These are phyloP conservation scores for Leptinotarsa undecemlineata DNA, from an alignment of 1,140 invertebrate genomes.

Conservation along the genomic window DNA sequence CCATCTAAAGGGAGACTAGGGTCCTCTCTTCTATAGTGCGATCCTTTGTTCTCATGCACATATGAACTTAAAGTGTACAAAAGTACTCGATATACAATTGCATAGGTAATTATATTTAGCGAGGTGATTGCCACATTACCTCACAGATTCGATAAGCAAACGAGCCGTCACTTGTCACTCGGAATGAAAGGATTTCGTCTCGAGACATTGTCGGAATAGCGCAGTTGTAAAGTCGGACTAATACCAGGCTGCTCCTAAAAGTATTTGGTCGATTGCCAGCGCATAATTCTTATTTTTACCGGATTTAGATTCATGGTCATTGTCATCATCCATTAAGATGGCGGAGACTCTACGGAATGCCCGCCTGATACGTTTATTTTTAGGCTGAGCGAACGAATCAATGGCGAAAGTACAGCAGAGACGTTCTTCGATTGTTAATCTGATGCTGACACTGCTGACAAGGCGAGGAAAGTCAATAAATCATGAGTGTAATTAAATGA, in stretches of 20 bases:
- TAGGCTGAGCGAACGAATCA: neutral
- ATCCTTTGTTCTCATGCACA: too few species aligned
- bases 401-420: neutral
- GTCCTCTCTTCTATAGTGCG: too few species aligned
- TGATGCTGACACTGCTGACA: too few species aligned
- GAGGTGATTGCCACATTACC: neutral
- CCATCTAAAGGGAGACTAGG: too few species aligned
- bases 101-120: too few species aligned
- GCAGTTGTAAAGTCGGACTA: neutral
- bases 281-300: conserved; percentile 8
- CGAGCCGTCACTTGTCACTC: neutral
- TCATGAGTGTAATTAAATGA: too few species aligned
- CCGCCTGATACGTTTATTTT: conserved; percentile 5
- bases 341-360: neutral
- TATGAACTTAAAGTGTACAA: too few species aligned
- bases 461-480: too few species aligned
- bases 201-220: neutral
- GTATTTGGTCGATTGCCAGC: neutral
- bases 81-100: too few species aligned
- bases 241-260: neutral
- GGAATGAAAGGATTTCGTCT: neutral
- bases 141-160: neutral
- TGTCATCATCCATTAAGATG: conserved; percentile 2
- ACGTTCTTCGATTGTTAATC: too few species aligned
- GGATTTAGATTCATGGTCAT: conserved; percentile 8